Evolutionary conservation across 2,797 vertebrate species (phyloP).

Genomic region (Alauda arvensis): DNA sequence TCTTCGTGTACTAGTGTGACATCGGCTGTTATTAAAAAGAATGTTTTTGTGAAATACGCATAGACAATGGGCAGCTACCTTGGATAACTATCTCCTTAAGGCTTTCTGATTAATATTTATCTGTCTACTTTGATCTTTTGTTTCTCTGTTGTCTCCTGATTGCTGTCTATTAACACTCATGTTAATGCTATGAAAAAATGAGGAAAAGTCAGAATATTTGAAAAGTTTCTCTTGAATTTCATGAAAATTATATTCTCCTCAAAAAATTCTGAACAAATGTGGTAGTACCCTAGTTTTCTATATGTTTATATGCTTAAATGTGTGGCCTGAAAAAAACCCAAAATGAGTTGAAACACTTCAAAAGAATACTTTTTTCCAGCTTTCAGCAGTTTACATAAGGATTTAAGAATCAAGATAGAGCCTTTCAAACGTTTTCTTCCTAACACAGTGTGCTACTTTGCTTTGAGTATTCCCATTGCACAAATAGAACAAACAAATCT

Average conservation of each 20-base stretch:
- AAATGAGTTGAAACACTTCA: background rate
- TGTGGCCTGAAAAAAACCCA: background rate
- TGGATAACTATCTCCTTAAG: background rate
- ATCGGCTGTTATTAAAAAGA: background rate
- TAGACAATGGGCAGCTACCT: background rate
- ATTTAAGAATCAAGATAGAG: background rate
- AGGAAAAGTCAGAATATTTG: background rate
- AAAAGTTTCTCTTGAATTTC: background rate
- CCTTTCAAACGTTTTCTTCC: background rate
- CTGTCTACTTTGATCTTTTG: background rate
- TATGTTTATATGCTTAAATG: background rate
- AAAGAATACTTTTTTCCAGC: background rate
- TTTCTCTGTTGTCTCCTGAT: background rate
- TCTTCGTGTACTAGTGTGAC: no score
- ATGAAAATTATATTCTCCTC: background rate
- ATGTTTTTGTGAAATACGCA: background rate
- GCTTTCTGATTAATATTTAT: background rate
- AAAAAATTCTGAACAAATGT: background rate
- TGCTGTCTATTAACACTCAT: rapidly evolving
- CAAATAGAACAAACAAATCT: background rate
- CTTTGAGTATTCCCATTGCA: background rate
- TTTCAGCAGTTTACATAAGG: background rate
- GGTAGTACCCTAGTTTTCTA: background rate
- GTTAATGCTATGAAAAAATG: background rate
- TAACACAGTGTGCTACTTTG: background rate